Base-by-base conservation (phyloP, 1,140 invertebrate species). In the Dendrolimus punctatus region DNA sequence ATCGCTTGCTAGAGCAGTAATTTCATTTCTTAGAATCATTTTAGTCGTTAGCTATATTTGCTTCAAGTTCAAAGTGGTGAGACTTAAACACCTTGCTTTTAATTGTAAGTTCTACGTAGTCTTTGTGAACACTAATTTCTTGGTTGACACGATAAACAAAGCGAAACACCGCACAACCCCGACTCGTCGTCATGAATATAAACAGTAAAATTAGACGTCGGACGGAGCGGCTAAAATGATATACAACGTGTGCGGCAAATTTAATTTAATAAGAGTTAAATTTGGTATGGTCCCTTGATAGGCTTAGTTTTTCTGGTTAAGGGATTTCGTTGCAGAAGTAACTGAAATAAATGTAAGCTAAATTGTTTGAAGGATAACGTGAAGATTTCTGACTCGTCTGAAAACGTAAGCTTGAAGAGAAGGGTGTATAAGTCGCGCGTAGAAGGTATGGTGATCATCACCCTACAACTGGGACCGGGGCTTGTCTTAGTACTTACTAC, bases 141-240 rank as follows among this genome's bases (percentile, higher is more conserved):
- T 67, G 67, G 60, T 58, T 37, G 45, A 60, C 68, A 68, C 73
- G 69, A 83, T 80, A 80, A 78, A 78, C 71, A 75, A 61, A 73
- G 56, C 64, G 67, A 46, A 62, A 53, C 44, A 64, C 64, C 66
- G 66, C 68, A 71, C 69, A 70, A 57, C 64, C 66, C 47, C 57
- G 51, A 61, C 51, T 55, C 61, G 61, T 60, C 64, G 65, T 63
- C 66, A 80, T 83, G 80, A 80, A 83, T 83, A 80, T 80, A 83
- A 83, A 83, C 75, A 78, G 72, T 76, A 66, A 66, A 76, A 80
- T 83, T 83, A 83, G 65, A 62, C 65, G 62, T 51, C 58, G 53
- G 58, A 66, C 68, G 57, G 46, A 50, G 54, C 49, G 46, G 51
- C 57, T 69, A 64, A 70, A 71, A 77, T 80, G 73, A 79, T 73